phyloP scores from a whole-genome alignment of 2,113 vertebrate species.

The Lepisosteus oculatus region DNA sequence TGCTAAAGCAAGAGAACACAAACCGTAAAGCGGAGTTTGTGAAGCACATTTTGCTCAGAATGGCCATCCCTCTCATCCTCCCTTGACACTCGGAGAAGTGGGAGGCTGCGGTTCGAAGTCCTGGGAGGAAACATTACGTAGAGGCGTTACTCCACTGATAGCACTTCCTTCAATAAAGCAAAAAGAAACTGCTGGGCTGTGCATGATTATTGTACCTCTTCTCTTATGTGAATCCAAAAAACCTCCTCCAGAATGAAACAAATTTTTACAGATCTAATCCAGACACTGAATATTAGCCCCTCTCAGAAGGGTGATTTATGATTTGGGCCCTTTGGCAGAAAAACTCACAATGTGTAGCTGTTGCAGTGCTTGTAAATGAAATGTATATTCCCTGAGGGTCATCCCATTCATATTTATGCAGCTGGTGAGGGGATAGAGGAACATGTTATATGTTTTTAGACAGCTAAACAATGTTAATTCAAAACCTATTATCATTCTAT shows the following conservation, averaged over 20 bases:
- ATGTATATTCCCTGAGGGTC: slow-evolving; percentile 38
- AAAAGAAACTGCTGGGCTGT: background rate
- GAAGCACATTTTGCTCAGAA: background rate
- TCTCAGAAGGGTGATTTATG: slow-evolving; percentile 1
- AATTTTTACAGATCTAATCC: slow-evolving; percentile 9
- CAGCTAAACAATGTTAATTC: slow-evolving; percentile 50
- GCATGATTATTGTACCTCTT: background rate
- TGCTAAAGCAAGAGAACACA: background rate
- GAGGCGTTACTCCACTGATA: background rate
- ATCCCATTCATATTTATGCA: slow-evolving; percentile 48
- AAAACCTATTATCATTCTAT: slow-evolving; percentile 52
- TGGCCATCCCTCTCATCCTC: background rate
- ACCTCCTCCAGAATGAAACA: background rate
- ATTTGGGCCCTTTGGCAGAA: slow-evolving; percentile 30
- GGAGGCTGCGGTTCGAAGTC: background rate
- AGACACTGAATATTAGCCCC: slow-evolving; percentile 16
- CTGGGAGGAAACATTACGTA: background rate
- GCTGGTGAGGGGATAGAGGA: slow-evolving; percentile 35
- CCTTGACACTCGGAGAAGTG: background rate
- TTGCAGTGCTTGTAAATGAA: slow-evolving; percentile 19
- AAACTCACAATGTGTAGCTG: background rate
- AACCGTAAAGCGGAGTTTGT: background rate
- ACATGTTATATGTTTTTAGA: slow-evolving; percentile 42
- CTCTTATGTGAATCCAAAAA: slow-evolving; percentile 12
- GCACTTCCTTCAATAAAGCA: background rate